Conservation (phyloP, 2,888 invertebrate species). For the Girardia tigrina region DNA sequence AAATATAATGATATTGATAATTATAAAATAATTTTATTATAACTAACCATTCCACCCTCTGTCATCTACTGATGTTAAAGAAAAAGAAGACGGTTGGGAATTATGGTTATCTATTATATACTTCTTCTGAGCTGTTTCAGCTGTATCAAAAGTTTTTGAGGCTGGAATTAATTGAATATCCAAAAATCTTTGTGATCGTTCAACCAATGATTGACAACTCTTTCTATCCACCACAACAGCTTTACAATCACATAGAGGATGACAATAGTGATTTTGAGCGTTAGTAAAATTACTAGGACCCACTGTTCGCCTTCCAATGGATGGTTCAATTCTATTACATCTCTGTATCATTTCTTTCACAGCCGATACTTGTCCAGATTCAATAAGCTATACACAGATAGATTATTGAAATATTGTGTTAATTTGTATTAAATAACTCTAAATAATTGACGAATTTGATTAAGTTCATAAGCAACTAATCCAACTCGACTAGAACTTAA, state of each 20-base stretch:
- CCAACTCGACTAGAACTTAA: not conserved
- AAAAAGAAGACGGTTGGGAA: not conserved
- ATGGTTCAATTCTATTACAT: not conserved
- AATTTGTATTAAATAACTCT: not conserved
- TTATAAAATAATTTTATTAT: no score
- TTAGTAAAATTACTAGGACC: conserved; percentile 8
- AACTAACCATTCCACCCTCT: conserved; percentile 25
- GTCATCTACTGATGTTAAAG: not conserved
- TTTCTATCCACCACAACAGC: not conserved
- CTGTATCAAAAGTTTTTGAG: not conserved
- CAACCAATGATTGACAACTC: not conserved
- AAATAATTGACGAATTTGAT: conserved; percentile 1
- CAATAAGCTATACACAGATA: not conserved
- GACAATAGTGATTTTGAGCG: not conserved
- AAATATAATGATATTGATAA: no score
- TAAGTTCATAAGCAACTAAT: not conserved
- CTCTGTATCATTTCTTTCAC: not conserved
- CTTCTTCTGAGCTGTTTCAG: not conserved
- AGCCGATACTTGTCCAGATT: not conserved
- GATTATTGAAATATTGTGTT: not conserved
- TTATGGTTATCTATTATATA: not conserved
- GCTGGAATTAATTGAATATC: not conserved
- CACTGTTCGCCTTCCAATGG: not conserved
- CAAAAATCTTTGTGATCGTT: not conserved
- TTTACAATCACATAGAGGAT: conserved; percentile 4